Evolutionary conservation across 2,113 vertebrate genomes (phyloP), one percentile per base, ranked within the genome.

Genomic region (Petromus typicus): DNA sequence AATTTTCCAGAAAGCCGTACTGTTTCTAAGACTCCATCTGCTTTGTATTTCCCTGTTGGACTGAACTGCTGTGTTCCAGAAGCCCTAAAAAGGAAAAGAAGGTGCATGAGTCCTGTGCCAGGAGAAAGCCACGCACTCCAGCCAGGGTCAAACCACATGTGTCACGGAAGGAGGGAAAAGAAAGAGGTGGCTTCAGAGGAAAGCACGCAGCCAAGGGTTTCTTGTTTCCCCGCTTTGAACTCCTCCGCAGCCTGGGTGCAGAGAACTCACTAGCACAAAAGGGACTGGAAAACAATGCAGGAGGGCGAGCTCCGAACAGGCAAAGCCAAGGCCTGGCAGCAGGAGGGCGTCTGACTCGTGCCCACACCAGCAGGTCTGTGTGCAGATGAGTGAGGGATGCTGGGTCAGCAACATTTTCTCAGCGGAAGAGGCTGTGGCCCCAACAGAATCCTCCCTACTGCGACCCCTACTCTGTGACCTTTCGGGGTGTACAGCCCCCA

Each of bases 11-110:
- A 96, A 92, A 98, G 94, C 66, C 98, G 81, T 98, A 99, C 99
- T 98, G 98, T 99, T 98, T 99, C 99, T 95, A 99, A 98, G 93
- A 99, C 97, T 95, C 99, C 99, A 94, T 99, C 99, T 89, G 99
- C 98, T 98, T 98, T 99, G 98, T 99, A 99, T 95, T 98, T 99
- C 94, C 99, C 99, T 45, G 98, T 73, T 37, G 99, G 99, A 83
- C 96, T 99, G 98, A 99, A 99, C 91, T 99, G 98, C 96, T 98
- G 98, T 94, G 97, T 98, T 97, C 99, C 99, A 11, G 99, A 99
- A 51, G 98, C 98, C 99, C 99, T 99, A 98, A 95, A 97, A 91
- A 97, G 87, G 89, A 98, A 66, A 97, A 27, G 57, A 67, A 97
- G 95, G 97, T 30, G 59, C 66, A 80, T 97, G 96, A 97, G 97